phyloP scores from a whole-genome alignment of 1,140 invertebrate species.

The Leptopilina clavipes region DNA sequence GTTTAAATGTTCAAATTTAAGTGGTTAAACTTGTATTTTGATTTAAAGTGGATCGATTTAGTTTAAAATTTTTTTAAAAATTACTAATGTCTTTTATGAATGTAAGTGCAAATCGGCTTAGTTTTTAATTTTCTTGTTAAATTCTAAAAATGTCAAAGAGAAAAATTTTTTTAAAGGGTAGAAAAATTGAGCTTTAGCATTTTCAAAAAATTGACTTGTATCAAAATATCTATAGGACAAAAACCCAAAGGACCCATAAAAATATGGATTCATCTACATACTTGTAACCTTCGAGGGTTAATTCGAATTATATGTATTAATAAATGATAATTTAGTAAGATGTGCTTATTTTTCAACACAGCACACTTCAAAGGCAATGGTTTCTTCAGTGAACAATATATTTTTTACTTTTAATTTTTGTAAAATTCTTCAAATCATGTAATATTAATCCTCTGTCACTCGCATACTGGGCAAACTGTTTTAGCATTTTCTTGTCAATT shows the following conservation, averaged over 20 bases:
- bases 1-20: no score
- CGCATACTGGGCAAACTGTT: no score
- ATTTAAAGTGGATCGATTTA: no score
- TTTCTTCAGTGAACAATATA: not conserved
- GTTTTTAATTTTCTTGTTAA: not conserved
- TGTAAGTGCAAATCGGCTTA: not conserved
- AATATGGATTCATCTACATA: not conserved
- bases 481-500: no score
- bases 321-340: not conserved
- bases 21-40: no score
- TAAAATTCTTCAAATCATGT: no score
- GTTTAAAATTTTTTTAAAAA: no score
- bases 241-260: conserved; percentile 37
- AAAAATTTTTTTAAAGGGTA: not conserved
- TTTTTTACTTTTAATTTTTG: not conserved
- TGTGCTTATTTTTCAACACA: not conserved
- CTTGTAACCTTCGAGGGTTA: not conserved
- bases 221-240: conserved; percentile 9
- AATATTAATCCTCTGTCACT: no score
- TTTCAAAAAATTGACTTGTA: conserved; percentile 10
- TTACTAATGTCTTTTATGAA: no score
- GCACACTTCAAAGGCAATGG: not conserved
- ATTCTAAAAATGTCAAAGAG: no score
- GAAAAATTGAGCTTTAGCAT: conserved; percentile 24
- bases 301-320: not conserved